phyloP scores from a whole-genome alignment of 2,113 vertebrate species.

The Lanius collurio region DNA sequence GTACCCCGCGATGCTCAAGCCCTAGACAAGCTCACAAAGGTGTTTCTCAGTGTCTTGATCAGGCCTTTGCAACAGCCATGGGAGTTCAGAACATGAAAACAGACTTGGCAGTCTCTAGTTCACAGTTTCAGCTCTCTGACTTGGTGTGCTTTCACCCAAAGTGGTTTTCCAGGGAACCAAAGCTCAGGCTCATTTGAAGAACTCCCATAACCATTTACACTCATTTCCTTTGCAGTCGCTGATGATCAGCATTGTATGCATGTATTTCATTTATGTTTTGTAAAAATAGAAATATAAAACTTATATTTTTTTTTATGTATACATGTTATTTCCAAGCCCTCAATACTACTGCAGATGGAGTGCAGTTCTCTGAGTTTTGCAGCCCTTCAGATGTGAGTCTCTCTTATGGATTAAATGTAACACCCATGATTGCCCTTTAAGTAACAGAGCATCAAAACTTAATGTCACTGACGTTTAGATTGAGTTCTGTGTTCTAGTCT shows the following conservation, averaged over 20 bases:
- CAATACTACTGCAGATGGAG: neutral
- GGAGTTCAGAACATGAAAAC: neutral
- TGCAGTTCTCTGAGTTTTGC: neutral
- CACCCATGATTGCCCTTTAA: neutral
- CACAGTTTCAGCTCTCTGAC: neutral
- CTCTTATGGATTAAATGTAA: neutral
- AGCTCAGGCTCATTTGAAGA: neutral
- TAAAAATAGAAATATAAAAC: neutral
- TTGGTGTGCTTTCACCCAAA: fast-evolving
- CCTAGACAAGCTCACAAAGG: neutral
- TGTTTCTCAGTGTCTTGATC: neutral
- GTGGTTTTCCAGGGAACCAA: neutral
- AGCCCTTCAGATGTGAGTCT: neutral
- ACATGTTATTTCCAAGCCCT: neutral
- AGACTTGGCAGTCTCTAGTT: neutral
- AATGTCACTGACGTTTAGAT: neutral
- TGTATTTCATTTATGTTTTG: neutral
- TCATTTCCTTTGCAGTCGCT: neutral
- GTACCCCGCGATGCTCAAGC: fast-evolving
- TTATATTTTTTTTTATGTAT: neutral
- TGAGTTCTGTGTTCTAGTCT: neutral
- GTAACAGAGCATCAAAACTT: neutral
- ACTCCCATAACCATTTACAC: neutral
- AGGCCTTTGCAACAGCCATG: neutral
- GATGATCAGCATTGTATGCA: neutral